Evolutionary conservation across 2,113 vertebrate species (phyloP), one percentile per base, ranked within the genome.

Genomic region (Perca schrenkii): DNA sequence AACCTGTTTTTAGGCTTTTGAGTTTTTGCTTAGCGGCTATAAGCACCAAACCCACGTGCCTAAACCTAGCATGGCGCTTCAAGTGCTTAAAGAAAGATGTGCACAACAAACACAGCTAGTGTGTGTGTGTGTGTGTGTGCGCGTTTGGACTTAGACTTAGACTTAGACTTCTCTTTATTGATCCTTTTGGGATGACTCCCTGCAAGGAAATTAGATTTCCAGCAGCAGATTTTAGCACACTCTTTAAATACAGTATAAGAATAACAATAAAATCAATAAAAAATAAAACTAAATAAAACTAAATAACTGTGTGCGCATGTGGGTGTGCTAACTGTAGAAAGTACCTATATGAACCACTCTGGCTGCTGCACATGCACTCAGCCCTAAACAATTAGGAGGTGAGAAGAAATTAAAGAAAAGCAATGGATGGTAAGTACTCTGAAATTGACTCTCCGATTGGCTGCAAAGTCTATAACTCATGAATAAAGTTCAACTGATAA

Each of bases 401-500:
- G 7, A 68, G 40, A 70, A 46, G 2, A 66, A 61, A 50, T 70
- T 0, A 31, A 40, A 74, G 25, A 64, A 47, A 67, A 40, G 10
- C 25, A 53, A 52, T 25, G 64, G 3, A 3, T 17, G 8, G 57
- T 36, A 60, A 21, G 16, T 6, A 17, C 43, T 49, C 21, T 53
- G n/a, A 43, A 31, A n/a, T 1, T 17, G 25, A 61, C 28, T 66
- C 66, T 74, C 21, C n/a, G 19, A 14, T 49, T 74, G 40, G 28
- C 60, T 57, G 36, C 22, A 64, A 47, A 64, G 46, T 10, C 31
- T 40, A 49, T 3, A 6, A 40, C 56, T 66, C 14, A 0, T 8
- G 31, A 50, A 49, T 62, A 53, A 56, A 68, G 34, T 53, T 83
- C 21, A 79, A 11, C 49, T n/a, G 16, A 47, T 50, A 54, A 54